These are phyloP conservation scores for Nothocercus julius DNA, from an alignment of 2,113 vertebrate species.

Conservation along the genomic window DNA sequence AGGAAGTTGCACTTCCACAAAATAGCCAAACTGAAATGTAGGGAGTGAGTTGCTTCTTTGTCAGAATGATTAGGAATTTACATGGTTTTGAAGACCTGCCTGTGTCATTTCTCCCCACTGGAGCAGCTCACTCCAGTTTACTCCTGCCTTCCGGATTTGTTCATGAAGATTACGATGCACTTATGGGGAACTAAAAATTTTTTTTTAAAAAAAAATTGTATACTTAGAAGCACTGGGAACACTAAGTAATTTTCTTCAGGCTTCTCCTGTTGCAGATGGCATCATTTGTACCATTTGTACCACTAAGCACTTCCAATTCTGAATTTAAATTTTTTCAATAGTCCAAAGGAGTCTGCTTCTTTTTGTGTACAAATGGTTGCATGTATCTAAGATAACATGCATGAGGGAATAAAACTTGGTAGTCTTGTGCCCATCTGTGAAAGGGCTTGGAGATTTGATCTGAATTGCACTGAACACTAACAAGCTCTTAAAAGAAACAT, in stretches of 20 bases:
- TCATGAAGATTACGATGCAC: neutral
- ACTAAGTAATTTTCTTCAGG: neutral
- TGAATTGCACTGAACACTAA: slow-evolving; percentile 23
- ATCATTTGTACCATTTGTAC: neutral
- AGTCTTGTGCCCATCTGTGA: neutral
- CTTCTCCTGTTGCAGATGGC: neutral
- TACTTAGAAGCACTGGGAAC: neutral
- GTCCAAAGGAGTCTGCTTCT: neutral
- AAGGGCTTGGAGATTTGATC: neutral
- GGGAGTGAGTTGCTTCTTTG: neutral
- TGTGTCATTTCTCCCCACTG: neutral
- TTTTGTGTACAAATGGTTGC: neutral
- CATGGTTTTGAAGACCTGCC: neutral
- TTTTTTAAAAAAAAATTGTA: neutral
- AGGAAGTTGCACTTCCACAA: neutral
- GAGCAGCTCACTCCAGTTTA: neutral
- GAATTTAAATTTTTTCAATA: neutral
- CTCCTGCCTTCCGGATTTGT: neutral
- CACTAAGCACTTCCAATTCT: neutral
- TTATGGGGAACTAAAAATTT: neutral
- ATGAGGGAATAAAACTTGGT: neutral
- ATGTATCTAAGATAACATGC: neutral
- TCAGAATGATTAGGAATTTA: neutral
- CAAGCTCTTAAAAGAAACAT: neutral
- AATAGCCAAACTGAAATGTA: neutral